phyloP scores from a whole-genome alignment of 2,888 invertebrate genomes.

The Fissipunctia ypsillon region DNA sequence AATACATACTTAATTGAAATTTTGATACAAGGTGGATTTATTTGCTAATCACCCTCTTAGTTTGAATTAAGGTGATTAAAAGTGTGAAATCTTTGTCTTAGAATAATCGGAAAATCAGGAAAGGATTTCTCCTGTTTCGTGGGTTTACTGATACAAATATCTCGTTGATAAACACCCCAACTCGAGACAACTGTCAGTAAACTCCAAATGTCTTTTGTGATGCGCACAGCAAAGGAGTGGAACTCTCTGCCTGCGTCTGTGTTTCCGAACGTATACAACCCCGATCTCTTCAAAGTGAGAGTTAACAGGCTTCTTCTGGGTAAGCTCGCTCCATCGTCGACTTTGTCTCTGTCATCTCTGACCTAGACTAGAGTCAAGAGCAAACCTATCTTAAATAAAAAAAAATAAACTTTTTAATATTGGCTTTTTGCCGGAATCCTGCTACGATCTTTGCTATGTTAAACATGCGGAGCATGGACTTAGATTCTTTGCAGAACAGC shows the following conservation, averaged over 20 bases:
- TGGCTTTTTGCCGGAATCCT: neutral
- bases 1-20: constrained; percentile 77
- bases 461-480: neutral
- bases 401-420: neutral
- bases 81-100: constrained; percentile 39
- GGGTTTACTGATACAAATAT: neutral
- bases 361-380: too few relatives aligned
- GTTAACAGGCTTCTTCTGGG: too few relatives aligned
- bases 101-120: constrained; percentile 1
- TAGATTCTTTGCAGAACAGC: too few relatives aligned
- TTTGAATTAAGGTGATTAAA: constrained; percentile 63
- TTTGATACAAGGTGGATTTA: constrained; percentile 74
- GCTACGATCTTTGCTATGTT: too few relatives aligned
- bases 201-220: too few relatives aligned
- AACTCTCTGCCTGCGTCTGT: too few relatives aligned
- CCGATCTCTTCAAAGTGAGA: too few relatives aligned
- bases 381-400: too few relatives aligned
- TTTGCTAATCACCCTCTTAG: constrained; percentile 75
- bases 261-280: too few relatives aligned
- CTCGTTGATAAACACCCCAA: neutral
- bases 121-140: neutral
- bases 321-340: too few relatives aligned
- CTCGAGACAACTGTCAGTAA: accelerated
- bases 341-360: too few relatives aligned
- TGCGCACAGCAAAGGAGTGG: too few relatives aligned